These are phyloP conservation scores for Alviniconcha strummeri DNA, from an alignment of 2,888 invertebrate species.

Conservation along the genomic window DNA sequence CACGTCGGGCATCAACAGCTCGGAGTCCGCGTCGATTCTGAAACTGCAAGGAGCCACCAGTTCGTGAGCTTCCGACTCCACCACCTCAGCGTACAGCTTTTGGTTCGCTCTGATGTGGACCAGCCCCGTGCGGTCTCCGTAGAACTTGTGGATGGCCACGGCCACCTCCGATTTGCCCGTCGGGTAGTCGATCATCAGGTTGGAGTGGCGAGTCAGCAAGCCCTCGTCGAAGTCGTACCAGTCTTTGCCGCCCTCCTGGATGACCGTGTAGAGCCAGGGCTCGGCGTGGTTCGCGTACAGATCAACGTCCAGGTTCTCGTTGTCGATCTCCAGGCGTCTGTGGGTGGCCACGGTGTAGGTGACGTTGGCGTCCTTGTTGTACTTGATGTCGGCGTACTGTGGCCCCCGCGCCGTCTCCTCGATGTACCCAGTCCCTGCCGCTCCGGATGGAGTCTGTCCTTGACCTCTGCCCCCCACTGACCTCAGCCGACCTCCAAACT, in stretches of 20 bases:
- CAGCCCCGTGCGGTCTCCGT: constrained; percentile 59
- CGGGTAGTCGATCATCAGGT: constrained; percentile 55
- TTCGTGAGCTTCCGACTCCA: constrained; percentile 57
- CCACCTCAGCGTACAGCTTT: constrained; percentile 56
- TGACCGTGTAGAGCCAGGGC: constrained; percentile 59
- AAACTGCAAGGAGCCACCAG: constrained; percentile 61
- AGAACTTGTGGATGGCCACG: constrained; percentile 52
- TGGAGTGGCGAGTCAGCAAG: constrained; percentile 53
- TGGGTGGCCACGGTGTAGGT: constrained; percentile 45
- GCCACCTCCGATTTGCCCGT: constrained; percentile 38
- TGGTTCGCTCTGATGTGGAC: constrained; percentile 53
- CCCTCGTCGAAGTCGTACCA: constrained; percentile 61
- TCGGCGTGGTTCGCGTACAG: constrained; percentile 53
- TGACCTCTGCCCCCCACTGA: constrained; percentile 44
- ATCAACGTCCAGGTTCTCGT: constrained; percentile 54
- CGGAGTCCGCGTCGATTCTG: constrained; percentile 52
- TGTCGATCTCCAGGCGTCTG: constrained; percentile 54
- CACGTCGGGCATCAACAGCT: constrained; percentile 52
- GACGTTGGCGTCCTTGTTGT: constrained; percentile 44
- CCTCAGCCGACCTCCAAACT: constrained; percentile 51
- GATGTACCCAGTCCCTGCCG: constrained; percentile 61
- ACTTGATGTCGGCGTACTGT: constrained; percentile 62
- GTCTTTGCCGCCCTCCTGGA: constrained; percentile 48
- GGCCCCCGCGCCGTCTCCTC: constrained; percentile 61
- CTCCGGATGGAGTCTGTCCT: constrained; percentile 54